phyloP scores from a whole-genome alignment of 1,140 invertebrate genomes.

The Helicoverpa zea region DNA sequence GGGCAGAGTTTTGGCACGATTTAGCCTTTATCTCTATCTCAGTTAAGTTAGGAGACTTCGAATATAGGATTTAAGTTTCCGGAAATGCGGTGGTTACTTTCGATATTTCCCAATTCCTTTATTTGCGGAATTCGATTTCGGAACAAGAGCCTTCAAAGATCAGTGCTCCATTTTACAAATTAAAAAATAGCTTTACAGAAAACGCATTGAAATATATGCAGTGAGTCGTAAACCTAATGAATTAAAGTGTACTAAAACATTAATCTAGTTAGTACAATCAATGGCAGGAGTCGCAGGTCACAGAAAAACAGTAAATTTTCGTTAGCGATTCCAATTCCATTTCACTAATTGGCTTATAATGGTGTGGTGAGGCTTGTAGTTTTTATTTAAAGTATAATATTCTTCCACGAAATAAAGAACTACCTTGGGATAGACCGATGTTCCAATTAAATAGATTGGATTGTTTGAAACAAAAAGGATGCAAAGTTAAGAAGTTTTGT shows the following conservation, averaged over 20 bases:
- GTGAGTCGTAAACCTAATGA: background rate
- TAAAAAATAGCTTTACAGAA: background rate
- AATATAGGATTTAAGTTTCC: slow-evolving; percentile 1
- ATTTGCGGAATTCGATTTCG: background rate
- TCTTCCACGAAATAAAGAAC: background rate
- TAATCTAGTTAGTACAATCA: slow-evolving; percentile 14
- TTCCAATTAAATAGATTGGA: background rate
- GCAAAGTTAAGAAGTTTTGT: background rate
- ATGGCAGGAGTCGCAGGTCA: background rate
- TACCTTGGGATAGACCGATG: background rate
- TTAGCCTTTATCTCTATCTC: slow-evolving; percentile 12
- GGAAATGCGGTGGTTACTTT: background rate
- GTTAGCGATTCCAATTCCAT: slow-evolving; percentile 21
- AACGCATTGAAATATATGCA: background rate
- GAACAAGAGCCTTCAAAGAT: background rate
- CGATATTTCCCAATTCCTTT: slow-evolving; percentile 2
- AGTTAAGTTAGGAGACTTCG: slow-evolving; percentile 1
- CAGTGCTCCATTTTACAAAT: slow-evolving; percentile 11
- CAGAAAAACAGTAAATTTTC: slow-evolving; percentile 20
- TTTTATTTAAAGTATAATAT: slow-evolving; percentile 6
- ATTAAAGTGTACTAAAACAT: slow-evolving; percentile 2
- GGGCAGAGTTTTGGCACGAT: slow-evolving; percentile 26
- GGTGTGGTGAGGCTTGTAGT: slow-evolving; percentile 9
- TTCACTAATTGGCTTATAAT: slow-evolving; percentile 13
- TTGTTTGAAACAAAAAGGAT: background rate